These are phyloP conservation scores for Trochalopteron elliotii DNA, from an alignment of 2,113 vertebrate species.

Conservation along the genomic window DNA sequence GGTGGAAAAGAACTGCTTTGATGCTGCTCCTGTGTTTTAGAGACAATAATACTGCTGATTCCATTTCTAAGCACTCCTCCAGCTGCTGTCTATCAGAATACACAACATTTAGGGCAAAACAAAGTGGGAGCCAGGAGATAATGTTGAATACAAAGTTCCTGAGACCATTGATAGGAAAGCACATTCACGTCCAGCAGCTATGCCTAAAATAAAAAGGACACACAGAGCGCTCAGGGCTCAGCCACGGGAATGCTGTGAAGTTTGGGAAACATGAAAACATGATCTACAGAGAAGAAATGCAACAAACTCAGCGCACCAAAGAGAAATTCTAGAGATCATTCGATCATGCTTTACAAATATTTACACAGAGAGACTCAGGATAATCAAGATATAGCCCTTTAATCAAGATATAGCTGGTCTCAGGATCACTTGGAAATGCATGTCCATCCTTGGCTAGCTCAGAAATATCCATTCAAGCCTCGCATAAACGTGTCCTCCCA, in stretches of 20 bases:
- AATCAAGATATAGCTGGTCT: conserved; percentile 56
- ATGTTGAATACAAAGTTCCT: conserved; percentile 13
- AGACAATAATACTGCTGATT: background rate
- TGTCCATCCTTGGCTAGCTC: conserved; percentile 48
- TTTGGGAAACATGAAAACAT: conserved; percentile 53
- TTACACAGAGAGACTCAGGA: conserved; percentile 46
- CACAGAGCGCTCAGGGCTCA: conserved; percentile 46
- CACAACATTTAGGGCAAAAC: background rate
- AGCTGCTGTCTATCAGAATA: background rate
- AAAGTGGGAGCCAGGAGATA: conserved; percentile 11
- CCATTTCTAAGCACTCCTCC: background rate
- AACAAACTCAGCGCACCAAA: conserved; percentile 53
- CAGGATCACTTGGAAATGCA: conserved; percentile 68
- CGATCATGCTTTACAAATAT: conserved; percentile 57
- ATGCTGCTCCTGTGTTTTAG: background rate
- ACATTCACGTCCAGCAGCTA: conserved; percentile 61
- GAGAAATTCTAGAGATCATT: conserved; percentile 45
- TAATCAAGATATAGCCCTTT: conserved; percentile 26
- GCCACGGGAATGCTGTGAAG: conserved; percentile 39
- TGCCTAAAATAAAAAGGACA: conserved; percentile 62
- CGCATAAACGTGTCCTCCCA: background rate
- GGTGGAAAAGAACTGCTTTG: background rate
- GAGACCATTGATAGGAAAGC: conserved; percentile 45
- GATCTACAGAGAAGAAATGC: conserved; percentile 55
- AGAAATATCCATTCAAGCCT: conserved; percentile 51